phyloP scores from a whole-genome alignment of 2,113 vertebrate species.

The Pelobates fuscus region DNA sequence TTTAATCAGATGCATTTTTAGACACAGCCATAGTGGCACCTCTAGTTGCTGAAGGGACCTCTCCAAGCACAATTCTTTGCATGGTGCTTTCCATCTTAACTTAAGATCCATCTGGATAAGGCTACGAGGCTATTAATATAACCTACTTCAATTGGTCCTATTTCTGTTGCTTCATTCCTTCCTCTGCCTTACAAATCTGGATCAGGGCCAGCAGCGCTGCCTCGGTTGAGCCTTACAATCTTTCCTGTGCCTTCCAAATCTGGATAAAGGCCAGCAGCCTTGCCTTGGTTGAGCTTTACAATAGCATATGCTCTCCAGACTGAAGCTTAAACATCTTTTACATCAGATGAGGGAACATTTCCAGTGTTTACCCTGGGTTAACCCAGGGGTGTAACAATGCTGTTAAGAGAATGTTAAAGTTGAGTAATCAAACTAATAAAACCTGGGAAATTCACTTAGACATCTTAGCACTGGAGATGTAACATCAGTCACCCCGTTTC shows the following conservation, averaged over 20 bases:
- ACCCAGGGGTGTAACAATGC: not conserved
- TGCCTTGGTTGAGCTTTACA: not conserved
- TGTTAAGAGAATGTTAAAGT: not conserved
- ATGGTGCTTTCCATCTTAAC: constrained; percentile 10
- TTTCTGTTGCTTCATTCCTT: not conserved
- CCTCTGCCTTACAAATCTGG: constrained; percentile 6
- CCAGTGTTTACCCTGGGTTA: not conserved
- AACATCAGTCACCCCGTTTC: not conserved
- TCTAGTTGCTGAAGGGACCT: constrained; percentile 14
- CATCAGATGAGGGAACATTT: not conserved
- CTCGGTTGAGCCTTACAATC: not conserved
- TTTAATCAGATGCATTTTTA: constrained; percentile 8
- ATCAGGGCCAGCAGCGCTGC: constrained; percentile 8
- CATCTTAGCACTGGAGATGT: not conserved
- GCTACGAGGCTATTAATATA: not conserved
- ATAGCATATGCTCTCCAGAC: constrained; percentile 19
- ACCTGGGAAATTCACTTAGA: not conserved
- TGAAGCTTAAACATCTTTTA: constrained; percentile 27
- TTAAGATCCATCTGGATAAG: constrained; percentile 4
- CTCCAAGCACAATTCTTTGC: constrained; percentile 7
- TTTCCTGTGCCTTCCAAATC: constrained; percentile 14
- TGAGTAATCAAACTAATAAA: not conserved
- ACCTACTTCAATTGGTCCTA: not conserved
- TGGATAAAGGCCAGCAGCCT: not conserved
- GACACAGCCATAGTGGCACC: constrained; percentile 29